Percentiles rank a stretch among this genome's conserved stretches.
Evolutionary conservation across 1,140 invertebrate genomes (phyloP).

Genomic region (Drosophila bipectinata): DNA sequence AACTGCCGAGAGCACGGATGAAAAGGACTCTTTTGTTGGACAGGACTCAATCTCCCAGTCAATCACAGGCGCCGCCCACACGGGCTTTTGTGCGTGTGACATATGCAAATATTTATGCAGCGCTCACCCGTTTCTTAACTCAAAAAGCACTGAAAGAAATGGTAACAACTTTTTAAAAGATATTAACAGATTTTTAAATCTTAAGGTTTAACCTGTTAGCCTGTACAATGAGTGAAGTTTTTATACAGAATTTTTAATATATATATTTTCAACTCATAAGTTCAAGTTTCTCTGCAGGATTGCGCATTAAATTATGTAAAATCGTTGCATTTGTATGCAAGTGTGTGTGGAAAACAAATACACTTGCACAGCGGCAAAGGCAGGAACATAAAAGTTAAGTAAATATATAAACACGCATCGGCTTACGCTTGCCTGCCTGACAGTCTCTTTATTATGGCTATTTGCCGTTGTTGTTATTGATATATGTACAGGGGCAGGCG

Average conservation of each 20-base stretch:
- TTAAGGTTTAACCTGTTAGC: too few species aligned
- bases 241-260: neutral
- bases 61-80: constrained; percentile 1
- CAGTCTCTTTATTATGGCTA: constrained; percentile 62
- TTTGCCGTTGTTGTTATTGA: constrained; percentile 69
- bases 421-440: constrained; percentile 66
- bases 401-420: constrained; percentile 60
- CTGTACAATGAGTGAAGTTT: too few species aligned
- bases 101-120: constrained; percentile 61
- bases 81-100: constrained; percentile 57
- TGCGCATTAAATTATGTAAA: constrained; percentile 56
- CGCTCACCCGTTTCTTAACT: constrained; percentile 12
- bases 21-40: constrained; percentile 23
- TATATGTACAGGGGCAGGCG: constrained; percentile 32
- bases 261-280: neutral
- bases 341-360: constrained; percentile 27
- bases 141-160: neutral
- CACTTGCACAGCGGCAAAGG: constrained; percentile 18
- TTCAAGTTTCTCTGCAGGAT: neutral
- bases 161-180: neutral
- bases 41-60: constrained; percentile 26
- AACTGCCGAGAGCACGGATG: neutral
- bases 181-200: too few species aligned
- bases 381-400: constrained; percentile 53
- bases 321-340: constrained; percentile 8